Evolutionary conservation across 2,888 invertebrate genomes (phyloP).

Genomic region (Rapana venosa): DNA sequence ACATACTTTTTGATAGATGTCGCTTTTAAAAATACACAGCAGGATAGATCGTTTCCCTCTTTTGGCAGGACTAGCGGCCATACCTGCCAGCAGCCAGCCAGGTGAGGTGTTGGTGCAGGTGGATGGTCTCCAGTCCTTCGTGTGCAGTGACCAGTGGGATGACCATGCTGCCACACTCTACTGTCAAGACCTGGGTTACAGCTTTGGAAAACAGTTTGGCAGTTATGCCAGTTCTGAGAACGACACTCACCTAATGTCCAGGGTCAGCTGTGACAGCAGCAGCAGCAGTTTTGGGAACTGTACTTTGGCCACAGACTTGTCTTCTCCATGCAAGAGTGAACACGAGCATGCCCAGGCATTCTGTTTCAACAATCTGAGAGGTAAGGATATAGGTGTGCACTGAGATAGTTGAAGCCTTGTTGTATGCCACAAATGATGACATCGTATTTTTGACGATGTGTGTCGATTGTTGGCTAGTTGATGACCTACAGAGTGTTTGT

Average conservation of each 20-base stretch:
- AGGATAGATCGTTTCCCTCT: too few species aligned
- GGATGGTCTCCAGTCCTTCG: conserved; percentile 31
- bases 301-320: not conserved
- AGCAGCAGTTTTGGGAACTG: conserved; percentile 59
- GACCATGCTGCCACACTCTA: conserved; percentile 42
- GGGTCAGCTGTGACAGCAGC: conserved; percentile 64
- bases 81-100: conserved; percentile 1
- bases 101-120: conserved; percentile 6
- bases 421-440: too few species aligned
- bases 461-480: too few species aligned
- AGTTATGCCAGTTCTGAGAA: too few species aligned
- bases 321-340: not conserved
- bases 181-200: conserved; percentile 54
- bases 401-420: too few species aligned
- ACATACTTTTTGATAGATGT: too few species aligned
- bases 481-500: too few species aligned
- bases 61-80: not conserved
- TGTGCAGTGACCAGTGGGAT: conserved; percentile 47
- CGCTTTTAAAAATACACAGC: too few species aligned
- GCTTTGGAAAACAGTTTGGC: conserved; percentile 49
- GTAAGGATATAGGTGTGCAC: not conserved
- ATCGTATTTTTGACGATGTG: too few species aligned
- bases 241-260: conserved; percentile 79
- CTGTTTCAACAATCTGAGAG: conserved; percentile 54
- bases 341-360: conserved; percentile 61